These are phyloP conservation scores for Thysanoteuthis rhombus DNA, from an alignment of 2,888 invertebrate species.

Conservation along the genomic window DNA sequence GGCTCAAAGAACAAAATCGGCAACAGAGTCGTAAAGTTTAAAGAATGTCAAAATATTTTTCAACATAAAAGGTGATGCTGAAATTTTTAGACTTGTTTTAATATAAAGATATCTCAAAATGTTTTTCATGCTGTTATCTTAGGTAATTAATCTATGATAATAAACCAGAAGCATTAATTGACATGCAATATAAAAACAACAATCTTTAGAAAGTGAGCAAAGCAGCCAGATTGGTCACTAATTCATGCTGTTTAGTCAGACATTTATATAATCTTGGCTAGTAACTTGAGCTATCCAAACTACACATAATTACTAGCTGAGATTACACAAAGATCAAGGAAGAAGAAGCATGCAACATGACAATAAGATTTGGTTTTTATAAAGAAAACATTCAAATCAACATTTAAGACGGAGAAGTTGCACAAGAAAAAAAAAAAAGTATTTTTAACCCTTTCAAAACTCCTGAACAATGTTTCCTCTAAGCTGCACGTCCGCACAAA, in stretches of 20 bases:
- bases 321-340: slow-evolving; percentile 78
- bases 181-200: background rate
- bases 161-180: background rate
- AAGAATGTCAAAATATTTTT: no score
- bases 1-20: no score
- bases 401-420: background rate
- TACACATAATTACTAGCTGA: slow-evolving; percentile 98
- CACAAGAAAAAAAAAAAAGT: background rate
- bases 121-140: no score
- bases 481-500: no score
- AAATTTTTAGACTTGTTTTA: no score
- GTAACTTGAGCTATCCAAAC: slow-evolving; percentile 78
- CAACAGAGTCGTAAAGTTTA: no score
- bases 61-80: no score
- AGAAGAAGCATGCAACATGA: background rate
- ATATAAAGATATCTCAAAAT: no score
- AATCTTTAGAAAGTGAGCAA: background rate
- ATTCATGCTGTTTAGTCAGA: slow-evolving; percentile 46
- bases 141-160: background rate
- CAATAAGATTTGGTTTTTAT: background rate
- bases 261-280: slow-evolving; percentile 80
- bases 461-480: no score
- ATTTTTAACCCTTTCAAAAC: no score
- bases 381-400: background rate
- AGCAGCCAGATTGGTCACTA: background rate